Evolutionary conservation across 2,888 invertebrate species (phyloP).

Genomic region (Melieria omissa): DNA sequence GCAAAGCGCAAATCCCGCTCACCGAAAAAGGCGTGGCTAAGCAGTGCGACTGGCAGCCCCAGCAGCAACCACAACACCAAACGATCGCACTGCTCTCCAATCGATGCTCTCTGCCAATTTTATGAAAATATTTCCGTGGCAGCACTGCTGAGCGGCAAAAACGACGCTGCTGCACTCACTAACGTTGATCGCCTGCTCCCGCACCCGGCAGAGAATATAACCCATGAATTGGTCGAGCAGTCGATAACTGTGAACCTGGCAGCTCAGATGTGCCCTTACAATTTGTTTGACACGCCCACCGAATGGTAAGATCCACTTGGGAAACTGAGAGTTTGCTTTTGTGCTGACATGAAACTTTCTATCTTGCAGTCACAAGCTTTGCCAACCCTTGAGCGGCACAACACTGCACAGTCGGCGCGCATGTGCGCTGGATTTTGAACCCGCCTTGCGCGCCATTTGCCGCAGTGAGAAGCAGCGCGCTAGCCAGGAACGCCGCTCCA

Average conservation of each 20-base stretch:
- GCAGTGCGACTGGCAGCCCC: constrained; percentile 46
- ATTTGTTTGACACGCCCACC: constrained; percentile 56
- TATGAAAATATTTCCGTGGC: constrained; percentile 63
- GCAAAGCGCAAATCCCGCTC: constrained; percentile 57
- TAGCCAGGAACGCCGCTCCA: constrained; percentile 72
- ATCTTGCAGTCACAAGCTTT: constrained; percentile 69
- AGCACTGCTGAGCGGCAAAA: constrained; percentile 54
- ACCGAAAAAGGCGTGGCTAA: constrained; percentile 60
- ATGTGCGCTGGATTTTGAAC: constrained; percentile 76
- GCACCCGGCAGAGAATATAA: constrained; percentile 56
- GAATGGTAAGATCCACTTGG: constrained; percentile 50
- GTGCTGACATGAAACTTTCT: neutral
- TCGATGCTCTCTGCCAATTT: constrained; percentile 67
- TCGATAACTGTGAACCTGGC: constrained; percentile 57
- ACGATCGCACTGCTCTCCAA: constrained; percentile 40
- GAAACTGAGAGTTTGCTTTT: neutral
- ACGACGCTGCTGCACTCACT: constrained; percentile 22
- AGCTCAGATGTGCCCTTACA: constrained; percentile 58
- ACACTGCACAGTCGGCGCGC: constrained; percentile 70
- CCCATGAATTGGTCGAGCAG: constrained; percentile 59
- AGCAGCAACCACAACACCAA: constrained; percentile 44
- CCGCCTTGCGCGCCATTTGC: constrained; percentile 76
- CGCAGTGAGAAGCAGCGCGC: constrained; percentile 75
- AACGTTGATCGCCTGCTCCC: constrained; percentile 55
- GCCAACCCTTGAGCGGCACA: constrained; percentile 66